These are phyloP conservation scores for Erythrocercus mccallii DNA, from an alignment of 2,113 vertebrate genomes.

Conservation along the genomic window DNA sequence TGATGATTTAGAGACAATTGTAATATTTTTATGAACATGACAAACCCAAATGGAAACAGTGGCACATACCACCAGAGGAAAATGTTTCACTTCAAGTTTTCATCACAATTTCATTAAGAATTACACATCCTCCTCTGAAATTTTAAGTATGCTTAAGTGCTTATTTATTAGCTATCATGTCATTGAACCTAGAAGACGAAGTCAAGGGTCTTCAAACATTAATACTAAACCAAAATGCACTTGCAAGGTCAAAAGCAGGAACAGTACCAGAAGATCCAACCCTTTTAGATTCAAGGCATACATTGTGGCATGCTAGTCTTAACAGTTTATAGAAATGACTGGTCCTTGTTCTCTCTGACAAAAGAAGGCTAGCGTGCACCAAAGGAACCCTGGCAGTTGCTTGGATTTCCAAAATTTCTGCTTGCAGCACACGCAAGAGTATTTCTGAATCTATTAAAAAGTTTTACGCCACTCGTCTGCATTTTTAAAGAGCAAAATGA, in stretches of 20 bases:
- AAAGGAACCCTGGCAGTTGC: background rate
- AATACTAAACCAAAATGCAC: background rate
- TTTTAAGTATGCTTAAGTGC: background rate
- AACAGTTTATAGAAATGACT: background rate
- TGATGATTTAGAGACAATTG: background rate
- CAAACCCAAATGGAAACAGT: background rate
- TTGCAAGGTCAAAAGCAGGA: background rate
- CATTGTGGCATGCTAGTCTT: background rate
- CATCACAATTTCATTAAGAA: background rate
- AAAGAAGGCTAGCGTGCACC: background rate
- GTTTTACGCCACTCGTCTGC: background rate
- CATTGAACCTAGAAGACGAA: rapidly evolving
- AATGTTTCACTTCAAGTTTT: background rate
- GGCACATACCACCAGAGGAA: background rate
- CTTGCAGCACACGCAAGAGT: rapidly evolving
- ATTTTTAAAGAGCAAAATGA: background rate
- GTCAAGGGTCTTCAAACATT: background rate
- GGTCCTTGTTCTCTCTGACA: background rate
- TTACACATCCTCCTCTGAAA: background rate
- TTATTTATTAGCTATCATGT: background rate
- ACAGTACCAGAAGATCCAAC: background rate
- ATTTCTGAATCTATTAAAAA: background rate
- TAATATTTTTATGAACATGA: background rate
- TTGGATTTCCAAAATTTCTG: background rate
- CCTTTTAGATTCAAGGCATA: background rate